Evolutionary conservation across 2,797 vertebrate species (phyloP).

Genomic region (Arnoldichthys spilopterus): DNA sequence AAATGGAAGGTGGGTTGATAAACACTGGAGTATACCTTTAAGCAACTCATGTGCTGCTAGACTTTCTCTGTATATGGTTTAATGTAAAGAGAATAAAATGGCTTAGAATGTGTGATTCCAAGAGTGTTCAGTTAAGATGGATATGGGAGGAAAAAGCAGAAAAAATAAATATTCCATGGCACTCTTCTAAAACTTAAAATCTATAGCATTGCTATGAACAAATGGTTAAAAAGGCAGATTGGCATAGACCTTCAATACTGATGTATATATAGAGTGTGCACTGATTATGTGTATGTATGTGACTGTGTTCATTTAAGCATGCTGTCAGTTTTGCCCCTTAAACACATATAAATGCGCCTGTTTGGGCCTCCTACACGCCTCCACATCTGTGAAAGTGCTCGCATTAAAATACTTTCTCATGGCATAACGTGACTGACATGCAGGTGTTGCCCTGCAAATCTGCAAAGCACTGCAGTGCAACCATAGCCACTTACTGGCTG

Average conservation of each 20-base stretch:
- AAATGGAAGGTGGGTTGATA: neutral
- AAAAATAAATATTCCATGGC: neutral
- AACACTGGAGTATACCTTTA: neutral
- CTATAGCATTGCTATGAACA: neutral
- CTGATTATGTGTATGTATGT: neutral
- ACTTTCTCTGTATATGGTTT: neutral
- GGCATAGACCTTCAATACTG: neutral
- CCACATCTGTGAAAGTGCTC: neutral
- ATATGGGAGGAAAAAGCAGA: neutral
- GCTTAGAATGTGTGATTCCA: neutral
- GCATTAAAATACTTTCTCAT: neutral
- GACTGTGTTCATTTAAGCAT: neutral
- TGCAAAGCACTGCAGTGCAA: constrained; percentile 12
- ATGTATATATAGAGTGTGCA: neutral
- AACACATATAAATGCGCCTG: constrained; percentile 2
- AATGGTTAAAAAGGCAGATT: neutral
- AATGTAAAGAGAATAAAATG: neutral
- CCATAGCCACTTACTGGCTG: constrained; percentile 8
- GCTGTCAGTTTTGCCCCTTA: neutral
- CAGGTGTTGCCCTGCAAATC: constrained; percentile 8
- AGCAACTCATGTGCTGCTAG: neutral
- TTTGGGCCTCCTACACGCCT: neutral
- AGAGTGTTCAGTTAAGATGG: neutral
- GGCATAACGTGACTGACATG: constrained; percentile 1
- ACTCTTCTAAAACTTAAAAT: too few relatives aligned